Conservation (phyloP, 2,113 vertebrate genomes). For the cattle (Bos taurus) region ARS-UCD2.0 NC_037338.1:16603501-16604000, state of each 20-base stretch:
- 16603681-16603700: background rate
- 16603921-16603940: background rate
- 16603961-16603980: background rate
- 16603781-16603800: constrained; percentile 3
- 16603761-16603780: background rate
- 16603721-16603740: background rate
- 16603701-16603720: background rate
- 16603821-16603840: constrained; percentile 24
- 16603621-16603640: background rate
- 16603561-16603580: background rate
- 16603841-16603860: constrained; percentile 5
- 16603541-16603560: background rate
- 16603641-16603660: background rate
- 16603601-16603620: background rate
- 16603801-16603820: background rate
- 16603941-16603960: background rate
- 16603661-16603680: background rate
- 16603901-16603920: constrained; percentile 2
- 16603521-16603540: background rate
- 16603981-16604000: background rate
- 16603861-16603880: background rate
- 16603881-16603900: background rate
- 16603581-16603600: background rate
- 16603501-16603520: constrained; percentile 13
- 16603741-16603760: background rate